phyloP scores from a whole-genome alignment of 1,140 invertebrate species.

The Ericerus pela region DNA sequence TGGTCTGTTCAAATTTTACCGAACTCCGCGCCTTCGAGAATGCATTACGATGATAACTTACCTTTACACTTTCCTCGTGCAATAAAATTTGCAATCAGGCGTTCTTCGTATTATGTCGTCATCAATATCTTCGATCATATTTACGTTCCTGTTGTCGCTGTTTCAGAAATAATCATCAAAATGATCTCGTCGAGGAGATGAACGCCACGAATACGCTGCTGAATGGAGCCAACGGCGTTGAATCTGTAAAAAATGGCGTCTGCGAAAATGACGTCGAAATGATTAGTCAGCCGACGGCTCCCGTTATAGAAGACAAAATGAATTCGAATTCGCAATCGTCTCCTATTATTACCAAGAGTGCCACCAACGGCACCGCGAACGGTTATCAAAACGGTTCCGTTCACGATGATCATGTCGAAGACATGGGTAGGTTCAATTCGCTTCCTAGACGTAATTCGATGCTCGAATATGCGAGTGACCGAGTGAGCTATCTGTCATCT shows the following conservation, averaged over 20 bases:
- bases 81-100: too few relatives aligned
- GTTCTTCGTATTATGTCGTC: not conserved
- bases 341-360: constrained; percentile 13
- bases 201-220: constrained; percentile 23
- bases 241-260: constrained; percentile 13
- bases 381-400: constrained; percentile 51
- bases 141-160: not conserved
- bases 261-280: constrained; percentile 10
- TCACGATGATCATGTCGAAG: constrained; percentile 26
- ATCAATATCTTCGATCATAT: not conserved
- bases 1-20: too few relatives aligned
- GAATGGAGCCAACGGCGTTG: constrained; percentile 28
- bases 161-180: constrained; percentile 7
- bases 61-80: too few relatives aligned
- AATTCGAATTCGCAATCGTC: not conserved
- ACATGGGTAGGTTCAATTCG: constrained; percentile 23
- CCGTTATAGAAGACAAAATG: not conserved
- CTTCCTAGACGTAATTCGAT: too few relatives aligned
- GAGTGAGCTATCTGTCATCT: too few relatives aligned
- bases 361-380: constrained; percentile 31
- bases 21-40: too few relatives aligned
- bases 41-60: too few relatives aligned
- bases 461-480: too few relatives aligned
- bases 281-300: not conserved
- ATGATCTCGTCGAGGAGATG: constrained; percentile 35